Evolutionary conservation across 1,140 invertebrate species (phyloP).

Genomic region (Marisa cornuarietis): DNA sequence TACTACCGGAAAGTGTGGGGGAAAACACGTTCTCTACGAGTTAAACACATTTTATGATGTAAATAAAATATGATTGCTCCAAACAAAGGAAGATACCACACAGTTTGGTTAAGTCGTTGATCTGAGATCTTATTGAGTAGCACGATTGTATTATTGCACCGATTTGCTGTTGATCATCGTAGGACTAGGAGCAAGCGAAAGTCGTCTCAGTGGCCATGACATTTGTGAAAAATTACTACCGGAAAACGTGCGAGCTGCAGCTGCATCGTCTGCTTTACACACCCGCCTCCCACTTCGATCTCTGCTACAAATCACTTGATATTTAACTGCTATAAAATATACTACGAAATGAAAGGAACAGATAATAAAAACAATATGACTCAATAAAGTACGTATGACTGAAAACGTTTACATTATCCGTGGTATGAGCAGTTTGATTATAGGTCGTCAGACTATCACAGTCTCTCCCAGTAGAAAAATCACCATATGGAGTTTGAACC

Average conservation of each 20-base stretch:
- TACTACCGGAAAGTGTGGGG: neutral
- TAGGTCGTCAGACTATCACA: no score
- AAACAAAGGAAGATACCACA: neutral
- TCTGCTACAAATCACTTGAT: neutral
- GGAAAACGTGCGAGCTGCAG: neutral
- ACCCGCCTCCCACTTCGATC: neutral
- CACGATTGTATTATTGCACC: neutral
- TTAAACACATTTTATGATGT: no score
- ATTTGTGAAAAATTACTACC: neutral
- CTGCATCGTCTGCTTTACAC: no score
- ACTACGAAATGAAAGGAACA: no score
- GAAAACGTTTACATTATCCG: no score
- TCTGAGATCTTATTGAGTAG: neutral
- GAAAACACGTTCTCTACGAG: no score
- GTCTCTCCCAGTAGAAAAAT: no score
- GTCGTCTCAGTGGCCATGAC: slow-evolving; percentile 7
- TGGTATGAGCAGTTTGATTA: no score
- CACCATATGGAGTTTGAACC: no score
- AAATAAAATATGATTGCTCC: no score
- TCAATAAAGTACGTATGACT: no score
- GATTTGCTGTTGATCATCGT: neutral
- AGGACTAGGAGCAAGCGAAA: slow-evolving; percentile 17
- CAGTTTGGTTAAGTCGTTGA: neutral
- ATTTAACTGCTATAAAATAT: neutral
- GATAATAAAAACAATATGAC: no score